Conservation (phyloP, 2,797 vertebrate genomes). For the Tragopan temminckii region DNA sequence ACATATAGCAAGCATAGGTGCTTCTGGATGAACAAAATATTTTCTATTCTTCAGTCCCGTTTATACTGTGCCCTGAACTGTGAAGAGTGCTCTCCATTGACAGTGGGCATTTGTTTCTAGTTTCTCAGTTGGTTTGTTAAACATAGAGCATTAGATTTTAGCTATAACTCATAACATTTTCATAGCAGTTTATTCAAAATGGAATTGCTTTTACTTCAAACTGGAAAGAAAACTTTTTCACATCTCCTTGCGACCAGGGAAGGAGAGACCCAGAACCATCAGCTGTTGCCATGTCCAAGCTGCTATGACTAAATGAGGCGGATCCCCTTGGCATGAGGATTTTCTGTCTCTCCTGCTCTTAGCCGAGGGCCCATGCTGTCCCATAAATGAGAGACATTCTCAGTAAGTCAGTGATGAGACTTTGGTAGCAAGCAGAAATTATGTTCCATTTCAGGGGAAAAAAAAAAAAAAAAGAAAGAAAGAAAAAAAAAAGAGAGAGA, state of each 20-base stretch:
- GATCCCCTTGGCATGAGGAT: background rate
- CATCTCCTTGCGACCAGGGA: background rate
- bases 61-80: background rate
- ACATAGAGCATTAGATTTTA: background rate
- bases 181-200: background rate
- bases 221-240: background rate
- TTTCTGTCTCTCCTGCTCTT: background rate
- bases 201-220: background rate
- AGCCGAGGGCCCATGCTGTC: background rate
- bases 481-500: background rate
- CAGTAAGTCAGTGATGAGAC: fast-evolving
- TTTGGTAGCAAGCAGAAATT: background rate
- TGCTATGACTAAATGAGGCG: background rate
- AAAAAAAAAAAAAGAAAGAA: background rate
- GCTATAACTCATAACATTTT: background rate
- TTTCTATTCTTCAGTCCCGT: background rate
- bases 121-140: background rate
- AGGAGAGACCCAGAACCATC: background rate
- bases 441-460: background rate
- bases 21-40: background rate
- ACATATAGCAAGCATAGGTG: background rate
- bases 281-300: background rate
- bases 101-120: background rate
- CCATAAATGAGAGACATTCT: background rate
- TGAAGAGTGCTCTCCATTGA: background rate